Evolutionary conservation across 35 echinoderm and acorn worm genomes (phyloP), one percentile per base, ranked within the genome.

Genomic region (Eucidaris tribuloides): DNA sequence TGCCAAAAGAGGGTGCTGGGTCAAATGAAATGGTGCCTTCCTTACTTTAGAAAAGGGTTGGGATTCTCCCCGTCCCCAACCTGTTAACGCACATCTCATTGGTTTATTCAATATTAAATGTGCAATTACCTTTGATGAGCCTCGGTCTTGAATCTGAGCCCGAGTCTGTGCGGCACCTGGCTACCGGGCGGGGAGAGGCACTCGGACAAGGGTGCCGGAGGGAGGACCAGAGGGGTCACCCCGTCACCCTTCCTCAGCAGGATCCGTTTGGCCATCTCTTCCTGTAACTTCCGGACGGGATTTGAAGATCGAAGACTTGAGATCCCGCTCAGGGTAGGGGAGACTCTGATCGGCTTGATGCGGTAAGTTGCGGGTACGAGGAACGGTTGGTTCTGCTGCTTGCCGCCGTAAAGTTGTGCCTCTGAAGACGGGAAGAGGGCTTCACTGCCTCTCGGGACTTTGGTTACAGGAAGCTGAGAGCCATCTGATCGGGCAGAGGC

Each of bases 131-230:
- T 64, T 82, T 85, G 46, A 54, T 93, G 96, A 0, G 96, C 96
- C 84, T 99, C 90, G 23, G 90, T 87, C 49, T 93, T 99, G 74
- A 81, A 93, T 27, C 90, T 55, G 6, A 99, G 72, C 17, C 96
- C 96, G 7, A 99, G 57, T 66, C 83, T 85, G 42, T 99, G 90
- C 15, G 96, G 86, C 1, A 76, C 56, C 13, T 81, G 46, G 28
- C 60, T 90, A 33, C 91, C 96, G 20, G 90, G 39, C 6, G 91
- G 79, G 22, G 71, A 37, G 33, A 99, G 50, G 45, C 90, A 93
- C 0, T 92, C 87, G 5, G 96, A 77, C 17, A 93, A 43, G 0
- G 94, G 90, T 5, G 81, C 89, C n/a, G 91, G 96, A 33, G 96
- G 96, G 5, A 99, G 46, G 0, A 77, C 38, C 5, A 92, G 58